phyloP scores from a whole-genome alignment of 1,140 invertebrate genomes.

The Cherax quadricarinatus region DNA sequence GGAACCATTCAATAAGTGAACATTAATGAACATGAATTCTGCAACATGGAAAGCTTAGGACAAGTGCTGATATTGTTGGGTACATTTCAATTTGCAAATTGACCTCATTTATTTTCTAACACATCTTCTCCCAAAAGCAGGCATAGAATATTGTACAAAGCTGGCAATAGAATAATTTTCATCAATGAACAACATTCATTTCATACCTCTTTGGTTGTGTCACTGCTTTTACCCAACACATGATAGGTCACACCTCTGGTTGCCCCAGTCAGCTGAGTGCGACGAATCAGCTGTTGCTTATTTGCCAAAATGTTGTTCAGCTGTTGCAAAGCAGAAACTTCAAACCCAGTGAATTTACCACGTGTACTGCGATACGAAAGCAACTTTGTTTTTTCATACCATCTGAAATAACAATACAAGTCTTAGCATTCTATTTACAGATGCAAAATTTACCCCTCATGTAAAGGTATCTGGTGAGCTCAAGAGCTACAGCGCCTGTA shows the following conservation, averaged over 20 bases:
- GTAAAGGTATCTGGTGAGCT: too few relatives aligned
- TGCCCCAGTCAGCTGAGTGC: constrained; percentile 88
- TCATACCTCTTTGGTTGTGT: constrained; percentile 29
- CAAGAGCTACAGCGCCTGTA: too few relatives aligned
- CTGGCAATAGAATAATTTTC: too few relatives aligned
- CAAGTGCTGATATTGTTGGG: too few relatives aligned
- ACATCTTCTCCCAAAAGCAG: too few relatives aligned
- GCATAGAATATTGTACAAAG: too few relatives aligned
- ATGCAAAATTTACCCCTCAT: too few relatives aligned
- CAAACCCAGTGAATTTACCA: constrained; percentile 82
- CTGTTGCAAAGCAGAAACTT: constrained; percentile 88
- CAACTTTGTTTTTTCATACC: constrained; percentile 92
- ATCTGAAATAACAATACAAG: constrained; percentile 84
- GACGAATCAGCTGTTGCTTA: constrained; percentile 85
- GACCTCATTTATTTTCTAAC: too few relatives aligned
- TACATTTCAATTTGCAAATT: too few relatives aligned
- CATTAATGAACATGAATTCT: too few relatives aligned
- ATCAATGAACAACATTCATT: background rate
- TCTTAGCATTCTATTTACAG: background rate
- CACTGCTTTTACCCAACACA: constrained; percentile 38
- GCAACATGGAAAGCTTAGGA: too few relatives aligned
- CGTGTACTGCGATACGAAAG: constrained; percentile 80
- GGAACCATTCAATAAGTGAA: too few relatives aligned
- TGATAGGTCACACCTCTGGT: constrained; percentile 86
- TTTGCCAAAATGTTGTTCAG: constrained; percentile 91